Conservation (phyloP, 2,888 invertebrate genomes). For the Lampropteryx suffumata region DNA sequence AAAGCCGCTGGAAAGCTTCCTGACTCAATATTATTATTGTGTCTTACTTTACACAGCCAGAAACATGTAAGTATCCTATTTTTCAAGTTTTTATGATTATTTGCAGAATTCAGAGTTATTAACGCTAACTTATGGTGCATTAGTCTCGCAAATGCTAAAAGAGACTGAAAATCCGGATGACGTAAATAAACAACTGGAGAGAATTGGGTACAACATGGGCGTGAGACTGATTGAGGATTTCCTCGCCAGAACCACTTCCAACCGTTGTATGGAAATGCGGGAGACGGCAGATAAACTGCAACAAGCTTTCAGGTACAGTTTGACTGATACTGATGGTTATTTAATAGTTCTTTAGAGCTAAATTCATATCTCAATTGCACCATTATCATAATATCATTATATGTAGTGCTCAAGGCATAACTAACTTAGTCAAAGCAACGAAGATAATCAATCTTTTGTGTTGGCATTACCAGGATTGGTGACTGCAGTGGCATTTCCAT, state of each 20-base stretch:
- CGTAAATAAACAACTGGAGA: constrained; percentile 97
- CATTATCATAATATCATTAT: no score
- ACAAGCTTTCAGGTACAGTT: constrained; percentile 87
- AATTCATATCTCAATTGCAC: not conserved
- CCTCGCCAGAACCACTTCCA: constrained; percentile 93
- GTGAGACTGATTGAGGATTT: constrained; percentile 98
- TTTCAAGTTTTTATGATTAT: constrained; percentile 16
- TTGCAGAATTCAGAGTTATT: constrained; percentile 97
- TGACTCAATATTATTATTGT: not conserved
- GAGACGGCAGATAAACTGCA: constrained; percentile 98
- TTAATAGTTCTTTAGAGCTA: no score
- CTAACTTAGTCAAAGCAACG: no score
- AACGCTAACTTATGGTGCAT: constrained; percentile 98
- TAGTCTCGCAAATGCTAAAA: constrained; percentile 98
- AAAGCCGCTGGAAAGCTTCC: not conserved
- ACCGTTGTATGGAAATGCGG: constrained; percentile 96
- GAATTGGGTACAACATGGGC: constrained; percentile 99
- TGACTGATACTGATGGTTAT: no score
- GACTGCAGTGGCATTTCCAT: no score
- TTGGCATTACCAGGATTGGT: no score
- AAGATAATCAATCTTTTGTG: no score
- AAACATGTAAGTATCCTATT: no score
- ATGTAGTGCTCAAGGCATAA: no score
- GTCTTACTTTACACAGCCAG: no score
- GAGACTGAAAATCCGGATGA: constrained; percentile 98